phyloP scores from a whole-genome alignment of 2,797 vertebrate species.

The Varecia variegata region DNA sequence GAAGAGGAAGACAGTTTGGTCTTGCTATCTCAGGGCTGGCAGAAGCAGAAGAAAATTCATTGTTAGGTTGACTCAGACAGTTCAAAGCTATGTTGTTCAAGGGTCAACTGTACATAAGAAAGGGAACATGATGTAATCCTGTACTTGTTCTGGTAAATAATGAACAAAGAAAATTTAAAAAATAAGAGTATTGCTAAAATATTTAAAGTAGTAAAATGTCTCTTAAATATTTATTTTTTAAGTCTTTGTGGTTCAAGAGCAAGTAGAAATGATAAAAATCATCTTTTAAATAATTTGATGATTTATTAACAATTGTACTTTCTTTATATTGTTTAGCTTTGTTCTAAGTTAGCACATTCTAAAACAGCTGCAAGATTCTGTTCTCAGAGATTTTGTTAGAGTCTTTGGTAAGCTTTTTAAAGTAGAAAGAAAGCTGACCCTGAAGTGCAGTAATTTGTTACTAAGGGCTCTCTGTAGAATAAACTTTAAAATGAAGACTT shows the following conservation, averaged over 20 bases:
- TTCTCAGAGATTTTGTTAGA: not conserved
- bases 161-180: not conserved
- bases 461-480: not conserved
- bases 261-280: not conserved
- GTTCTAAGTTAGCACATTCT: not conserved
- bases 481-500: slow-evolving; percentile 5
- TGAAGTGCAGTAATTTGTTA: not conserved
- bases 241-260: not conserved
- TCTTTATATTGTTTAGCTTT: not conserved
- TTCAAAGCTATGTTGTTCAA: not conserved
- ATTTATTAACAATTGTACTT: not conserved
- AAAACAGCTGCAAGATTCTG: not conserved
- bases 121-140: not conserved
- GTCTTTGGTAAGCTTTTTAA: slow-evolving; percentile 4
- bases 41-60: not conserved
- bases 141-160: not conserved
- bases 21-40: not conserved
- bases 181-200: not conserved
- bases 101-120: not conserved
- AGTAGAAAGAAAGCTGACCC: not conserved
- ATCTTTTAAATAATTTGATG: not conserved
- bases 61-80: not conserved
- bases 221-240: not conserved
- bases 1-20: not conserved
- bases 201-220: not conserved